A percentile compares a stretch with the other conserved stretches of the same genome.
Evolutionary conservation across 2,797 vertebrate genomes (phyloP).

Genomic region (Clamator glandarius): DNA sequence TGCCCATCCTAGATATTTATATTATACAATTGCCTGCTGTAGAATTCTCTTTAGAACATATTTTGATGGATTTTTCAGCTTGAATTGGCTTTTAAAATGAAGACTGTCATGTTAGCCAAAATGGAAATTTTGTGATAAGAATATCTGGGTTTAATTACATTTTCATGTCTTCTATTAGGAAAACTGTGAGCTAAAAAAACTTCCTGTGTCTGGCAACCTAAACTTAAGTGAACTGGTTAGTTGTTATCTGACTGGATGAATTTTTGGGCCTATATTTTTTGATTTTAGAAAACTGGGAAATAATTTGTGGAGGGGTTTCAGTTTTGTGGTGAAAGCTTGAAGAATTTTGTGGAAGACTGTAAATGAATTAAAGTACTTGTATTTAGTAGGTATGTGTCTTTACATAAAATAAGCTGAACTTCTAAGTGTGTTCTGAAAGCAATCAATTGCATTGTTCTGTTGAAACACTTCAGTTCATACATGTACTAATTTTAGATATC

Average conservation of each 20-base stretch:
- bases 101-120: neutral
- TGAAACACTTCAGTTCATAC: neutral
- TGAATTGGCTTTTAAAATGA: neutral
- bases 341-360: neutral
- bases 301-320: neutral
- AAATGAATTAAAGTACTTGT: neutral
- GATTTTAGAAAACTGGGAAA: neutral
- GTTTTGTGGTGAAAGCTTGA: neutral
- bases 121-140: slow-evolving; percentile 20
- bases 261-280: neutral
- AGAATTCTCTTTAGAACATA: neutral
- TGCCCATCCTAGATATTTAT: neutral
- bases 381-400: neutral
- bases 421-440: neutral
- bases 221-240: neutral
- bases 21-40: neutral
- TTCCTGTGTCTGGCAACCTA: neutral
- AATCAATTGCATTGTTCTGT: neutral
- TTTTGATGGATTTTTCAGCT: neutral
- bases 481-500: slow-evolving; percentile 30
- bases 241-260: neutral
- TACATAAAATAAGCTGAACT: neutral
- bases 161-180: neutral
- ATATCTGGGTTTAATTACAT: neutral
- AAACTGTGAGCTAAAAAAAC: neutral